Evolutionary conservation across 2,888 invertebrate genomes (phyloP), one percentile per base, ranked within the genome.

Genomic region (Meghimatium bilineatum): DNA sequence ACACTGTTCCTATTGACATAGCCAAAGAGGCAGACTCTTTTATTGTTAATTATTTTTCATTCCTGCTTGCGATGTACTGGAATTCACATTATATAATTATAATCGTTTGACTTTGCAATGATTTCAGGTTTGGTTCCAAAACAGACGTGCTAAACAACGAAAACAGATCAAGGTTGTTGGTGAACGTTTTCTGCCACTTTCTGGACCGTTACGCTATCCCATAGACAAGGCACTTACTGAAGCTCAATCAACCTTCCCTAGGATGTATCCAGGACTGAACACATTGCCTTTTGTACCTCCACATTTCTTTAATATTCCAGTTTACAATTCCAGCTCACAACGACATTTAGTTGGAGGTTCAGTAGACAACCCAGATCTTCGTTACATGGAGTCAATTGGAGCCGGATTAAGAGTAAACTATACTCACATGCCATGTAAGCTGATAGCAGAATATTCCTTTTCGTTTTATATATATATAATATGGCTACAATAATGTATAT

Each of bases 121-220:
- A 23, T 56, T n/a, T 36, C 29, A 79, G 79, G 79, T 79, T 44
- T 79, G 79, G 79, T 79, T 79, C 32, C 79, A 79, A 38, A 79
- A 79, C 32, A 20, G 79, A 2, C 79, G 79, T 3, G 71, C 71
- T 38, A 77, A 60, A 38, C 77, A 77, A 12, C 36, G 77, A 26
- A 77, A 77, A n/a, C 77, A 60, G 29, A 38, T 77, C 20, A 77
- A 60, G 26, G 60, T 67, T 38, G 34, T 69, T 38, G 38, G 38
- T 38, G 36, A 71, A 26, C 26, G 38, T 36, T 71, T 38, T 36
- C 32, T 66, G 14, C 32, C 66, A 3, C 32, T 29, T 5, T 17
- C 66, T 23, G 63, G 36, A 14, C 60, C 23, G 17, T n/a, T 60
- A 0, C 36, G 77, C 1, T 60, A 63, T 38, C 63, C 77, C 5